phyloP scores from a whole-genome alignment of 2,797 vertebrate species.

The Cyprinella venusta region DNA sequence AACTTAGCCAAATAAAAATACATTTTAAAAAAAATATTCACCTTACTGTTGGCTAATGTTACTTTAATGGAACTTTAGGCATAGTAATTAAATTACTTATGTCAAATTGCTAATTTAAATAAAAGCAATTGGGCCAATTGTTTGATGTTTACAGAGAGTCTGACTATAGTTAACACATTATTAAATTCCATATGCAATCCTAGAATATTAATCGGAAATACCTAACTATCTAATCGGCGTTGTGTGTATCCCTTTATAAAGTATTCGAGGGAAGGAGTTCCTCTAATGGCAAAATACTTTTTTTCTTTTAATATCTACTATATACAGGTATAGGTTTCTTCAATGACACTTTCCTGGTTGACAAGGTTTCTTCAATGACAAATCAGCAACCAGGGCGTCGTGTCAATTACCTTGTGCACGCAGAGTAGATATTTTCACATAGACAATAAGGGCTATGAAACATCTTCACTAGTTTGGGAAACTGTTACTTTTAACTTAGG shows the following conservation, averaged over 20 bases:
- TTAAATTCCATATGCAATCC: neutral
- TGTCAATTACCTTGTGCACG: neutral
- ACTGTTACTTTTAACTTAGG: neutral
- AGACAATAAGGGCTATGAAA: neutral
- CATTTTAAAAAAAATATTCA: neutral
- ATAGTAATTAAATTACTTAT: neutral
- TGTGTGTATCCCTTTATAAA: neutral
- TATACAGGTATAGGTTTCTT: neutral
- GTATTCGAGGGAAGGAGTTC: neutral
- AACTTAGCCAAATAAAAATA: too few species aligned
- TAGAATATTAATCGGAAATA: neutral
- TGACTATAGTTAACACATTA: neutral
- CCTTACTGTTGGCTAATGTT: neutral
- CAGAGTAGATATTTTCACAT: neutral
- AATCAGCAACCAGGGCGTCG: neutral
- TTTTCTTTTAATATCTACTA: neutral
- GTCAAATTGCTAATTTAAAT: neutral
- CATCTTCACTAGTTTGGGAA: neutral
- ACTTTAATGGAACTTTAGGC: neutral
- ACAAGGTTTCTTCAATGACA: neutral
- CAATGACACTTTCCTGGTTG: neutral
- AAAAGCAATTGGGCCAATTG: neutral
- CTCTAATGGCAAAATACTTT: neutral
- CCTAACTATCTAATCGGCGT: neutral
- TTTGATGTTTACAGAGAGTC: neutral